These are phyloP conservation scores for Alosa alosa DNA, from an alignment of 2,113 vertebrate species.

Conservation along the genomic window DNA sequence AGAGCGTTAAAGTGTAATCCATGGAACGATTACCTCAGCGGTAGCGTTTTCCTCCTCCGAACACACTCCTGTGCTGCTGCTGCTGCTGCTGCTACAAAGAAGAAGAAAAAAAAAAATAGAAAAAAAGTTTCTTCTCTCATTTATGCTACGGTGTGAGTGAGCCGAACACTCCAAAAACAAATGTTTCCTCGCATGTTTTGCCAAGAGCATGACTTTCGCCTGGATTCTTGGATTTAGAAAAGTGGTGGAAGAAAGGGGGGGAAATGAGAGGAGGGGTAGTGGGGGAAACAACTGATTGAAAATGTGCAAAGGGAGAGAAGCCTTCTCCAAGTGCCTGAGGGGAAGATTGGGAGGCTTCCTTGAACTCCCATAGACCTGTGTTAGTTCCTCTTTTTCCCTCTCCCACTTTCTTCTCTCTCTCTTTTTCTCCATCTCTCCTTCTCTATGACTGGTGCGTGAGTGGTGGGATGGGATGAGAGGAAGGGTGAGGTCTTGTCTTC, in stretches of 20 bases:
- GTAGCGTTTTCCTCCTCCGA: slow-evolving; percentile 54
- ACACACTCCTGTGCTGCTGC: slow-evolving; percentile 52
- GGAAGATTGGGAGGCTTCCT: background rate
- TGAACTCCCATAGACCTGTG: background rate
- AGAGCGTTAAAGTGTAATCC: slow-evolving; percentile 60
- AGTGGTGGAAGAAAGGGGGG: slow-evolving; percentile 37
- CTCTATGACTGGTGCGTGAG: background rate
- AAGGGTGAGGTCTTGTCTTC: too few species aligned
- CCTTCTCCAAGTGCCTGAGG: background rate
- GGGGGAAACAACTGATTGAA: slow-evolving; percentile 27
- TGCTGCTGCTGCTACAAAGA: background rate
- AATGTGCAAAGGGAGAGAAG: slow-evolving; percentile 23
- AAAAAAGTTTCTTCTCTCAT: slow-evolving; percentile 52
- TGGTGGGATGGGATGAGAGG: background rate
- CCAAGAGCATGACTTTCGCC: slow-evolving; percentile 67
- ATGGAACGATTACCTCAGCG: slow-evolving; percentile 64
- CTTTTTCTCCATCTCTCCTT: background rate
- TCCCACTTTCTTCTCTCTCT: background rate
- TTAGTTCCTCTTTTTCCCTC: background rate
- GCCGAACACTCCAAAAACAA: slow-evolving; percentile 56
- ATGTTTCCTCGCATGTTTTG: slow-evolving; percentile 53
- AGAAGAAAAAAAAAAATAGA: background rate
- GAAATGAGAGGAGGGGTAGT: slow-evolving; percentile 46
- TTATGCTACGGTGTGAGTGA: slow-evolving; percentile 46
- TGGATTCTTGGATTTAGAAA: slow-evolving; percentile 55